Conservation (phyloP, 2,797 vertebrate genomes). For the Natrix natrix region DNA sequence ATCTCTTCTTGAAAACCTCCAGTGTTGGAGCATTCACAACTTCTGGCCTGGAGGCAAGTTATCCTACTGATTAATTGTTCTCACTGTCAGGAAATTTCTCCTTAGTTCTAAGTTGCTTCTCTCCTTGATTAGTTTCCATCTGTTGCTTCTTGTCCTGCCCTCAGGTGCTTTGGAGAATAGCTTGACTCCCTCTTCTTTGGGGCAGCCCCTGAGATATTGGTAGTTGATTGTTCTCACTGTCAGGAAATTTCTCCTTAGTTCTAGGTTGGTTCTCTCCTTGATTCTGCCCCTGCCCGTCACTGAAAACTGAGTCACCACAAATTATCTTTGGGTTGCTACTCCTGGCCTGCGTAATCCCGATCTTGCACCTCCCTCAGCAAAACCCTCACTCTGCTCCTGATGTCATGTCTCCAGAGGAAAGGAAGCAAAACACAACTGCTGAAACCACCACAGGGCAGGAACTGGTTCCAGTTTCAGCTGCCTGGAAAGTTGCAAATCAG, state of each 20-base stretch:
- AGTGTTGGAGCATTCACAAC: too few relatives aligned
- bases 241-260: not conserved
- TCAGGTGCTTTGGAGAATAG: not conserved
- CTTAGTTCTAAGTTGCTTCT: not conserved
- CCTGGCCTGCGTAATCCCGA: not conserved
- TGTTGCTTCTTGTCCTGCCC: not conserved
- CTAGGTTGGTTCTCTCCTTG: not conserved
- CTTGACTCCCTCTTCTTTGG: not conserved
- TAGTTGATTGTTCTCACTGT: not conserved
- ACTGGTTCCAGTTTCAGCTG: not conserved
- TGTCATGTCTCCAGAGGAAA: conserved; percentile 10
- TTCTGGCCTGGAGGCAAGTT: too few relatives aligned
- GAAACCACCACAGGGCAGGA: not conserved
- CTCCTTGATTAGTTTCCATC: not conserved
- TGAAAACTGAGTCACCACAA: not conserved
- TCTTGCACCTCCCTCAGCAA: not conserved
- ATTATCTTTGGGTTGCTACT: not conserved
- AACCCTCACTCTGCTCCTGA: not conserved
- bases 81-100: not conserved
- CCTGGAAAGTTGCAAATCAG: conserved; percentile 33
- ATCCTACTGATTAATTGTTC: not conserved
- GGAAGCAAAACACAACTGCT: not conserved
- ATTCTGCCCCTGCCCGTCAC: not conserved
- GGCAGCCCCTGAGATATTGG: not conserved
- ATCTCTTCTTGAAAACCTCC: too few relatives aligned